Evolutionary conservation across 2,113 vertebrate genomes (phyloP).

Genomic region (Gambusia holbrooki): DNA sequence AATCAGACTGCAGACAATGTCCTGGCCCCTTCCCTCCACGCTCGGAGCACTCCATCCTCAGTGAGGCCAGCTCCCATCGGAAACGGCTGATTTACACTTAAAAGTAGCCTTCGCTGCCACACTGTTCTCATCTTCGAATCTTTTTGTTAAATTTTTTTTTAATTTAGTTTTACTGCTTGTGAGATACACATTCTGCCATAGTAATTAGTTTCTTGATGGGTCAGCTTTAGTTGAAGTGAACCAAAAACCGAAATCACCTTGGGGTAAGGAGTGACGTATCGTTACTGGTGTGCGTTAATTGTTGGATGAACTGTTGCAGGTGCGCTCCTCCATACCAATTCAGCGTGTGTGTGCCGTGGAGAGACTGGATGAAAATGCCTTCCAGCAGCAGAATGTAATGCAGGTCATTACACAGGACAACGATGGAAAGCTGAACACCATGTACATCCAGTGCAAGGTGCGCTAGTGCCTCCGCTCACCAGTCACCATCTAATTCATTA

Average conservation of each 20-base stretch:
- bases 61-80: conserved; percentile 46
- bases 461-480: conserved; percentile 15
- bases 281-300: conserved; percentile 47
- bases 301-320: conserved; percentile 73
- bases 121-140: conserved; percentile 33
- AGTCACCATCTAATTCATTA: background rate
- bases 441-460: conserved; percentile 95
- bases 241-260: background rate
- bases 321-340: conserved; percentile 80
- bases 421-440: conserved; percentile 78
- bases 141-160: background rate
- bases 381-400: conserved; percentile 91
- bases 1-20: conserved; percentile 76
- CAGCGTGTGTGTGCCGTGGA: conserved; percentile 86
- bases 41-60: conserved; percentile 50
- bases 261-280: conserved; percentile 2
- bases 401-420: conserved; percentile 87
- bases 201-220: conserved; percentile 33
- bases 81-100: conserved; percentile 78
- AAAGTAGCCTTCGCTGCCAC: conserved; percentile 66
- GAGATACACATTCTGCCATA: conserved; percentile 22
- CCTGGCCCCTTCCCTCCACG: conserved; percentile 48
- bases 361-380: conserved; percentile 89
- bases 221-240: conserved; percentile 30
- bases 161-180: conserved; percentile 1